Evolutionary conservation across 1,140 invertebrate genomes (phyloP).

Genomic region (Pachyrhynchus sulphureomaculatus): DNA sequence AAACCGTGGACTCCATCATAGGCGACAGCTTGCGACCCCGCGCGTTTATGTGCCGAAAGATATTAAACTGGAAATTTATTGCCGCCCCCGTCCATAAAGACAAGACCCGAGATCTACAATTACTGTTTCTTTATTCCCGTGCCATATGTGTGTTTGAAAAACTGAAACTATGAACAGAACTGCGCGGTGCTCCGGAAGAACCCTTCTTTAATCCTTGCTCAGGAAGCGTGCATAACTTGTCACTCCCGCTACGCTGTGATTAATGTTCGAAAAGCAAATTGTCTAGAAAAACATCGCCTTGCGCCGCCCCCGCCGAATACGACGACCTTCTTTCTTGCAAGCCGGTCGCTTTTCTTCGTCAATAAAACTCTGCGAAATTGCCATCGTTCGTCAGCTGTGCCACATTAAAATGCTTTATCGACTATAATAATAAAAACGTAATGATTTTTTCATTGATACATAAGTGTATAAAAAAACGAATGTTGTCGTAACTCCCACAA

Average conservation of each 20-base stretch:
- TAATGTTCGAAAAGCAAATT: constrained; percentile 53
- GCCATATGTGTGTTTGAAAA: constrained; percentile 37
- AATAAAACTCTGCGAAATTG: constrained; percentile 11
- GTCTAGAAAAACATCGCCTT: constrained; percentile 51
- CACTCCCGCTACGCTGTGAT: constrained; percentile 44
- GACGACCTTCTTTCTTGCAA: constrained; percentile 15
- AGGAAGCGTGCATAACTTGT: constrained; percentile 41
- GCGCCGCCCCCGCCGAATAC: constrained; percentile 16
- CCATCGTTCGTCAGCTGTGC: constrained; percentile 28
- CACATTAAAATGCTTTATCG: constrained; percentile 18
- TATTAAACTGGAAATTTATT: constrained; percentile 50
- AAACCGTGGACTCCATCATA: constrained; percentile 45
- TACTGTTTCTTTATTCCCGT: constrained; percentile 48
- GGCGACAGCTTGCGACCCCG: constrained; percentile 49
- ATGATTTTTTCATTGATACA: constrained; percentile 20
- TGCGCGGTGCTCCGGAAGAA: constrained; percentile 20
- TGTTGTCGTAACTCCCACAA: not conserved
- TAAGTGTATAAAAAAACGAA: not conserved
- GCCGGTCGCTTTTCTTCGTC: constrained; percentile 4
- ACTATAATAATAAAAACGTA: constrained; percentile 20
- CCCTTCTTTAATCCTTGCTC: constrained; percentile 40
- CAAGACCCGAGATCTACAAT: constrained; percentile 44
- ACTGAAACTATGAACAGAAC: constrained; percentile 13
- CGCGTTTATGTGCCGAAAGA: constrained; percentile 46
- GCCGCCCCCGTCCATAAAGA: constrained; percentile 42